Base-by-base conservation (phyloP, 2,113 vertebrate genomes). In the Xiphophorus hellerii region DNA sequence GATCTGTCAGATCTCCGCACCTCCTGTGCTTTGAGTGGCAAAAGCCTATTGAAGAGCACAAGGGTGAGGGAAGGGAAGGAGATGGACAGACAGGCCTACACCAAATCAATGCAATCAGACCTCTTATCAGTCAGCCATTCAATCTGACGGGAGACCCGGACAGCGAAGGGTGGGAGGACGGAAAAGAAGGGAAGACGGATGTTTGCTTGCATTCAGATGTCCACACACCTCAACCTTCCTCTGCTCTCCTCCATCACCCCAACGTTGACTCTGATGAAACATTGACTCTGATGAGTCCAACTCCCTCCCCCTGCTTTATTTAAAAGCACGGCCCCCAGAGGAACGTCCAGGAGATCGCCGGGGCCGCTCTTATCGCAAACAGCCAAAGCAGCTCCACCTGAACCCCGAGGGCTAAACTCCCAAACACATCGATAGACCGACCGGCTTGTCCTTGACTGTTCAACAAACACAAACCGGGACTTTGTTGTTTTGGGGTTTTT, bases 51-150 rank as follows among this genome's bases (percentile, higher is more conserved):
- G 83, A 88, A 82, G 80, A 73, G 80, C 62, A 62, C 78, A 73
- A 62, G 69, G 64, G 61, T 67, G 67, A 73, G 73, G 51, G 65
- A 60, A 71, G 62, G 70, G 35, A 62, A 74, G 71, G 42, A 74
- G 78, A 85, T 12, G 81, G 84, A 65, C 81, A 80, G 82, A 84
- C 83, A 85, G 88, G 87, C 84, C 83, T 76, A 69, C 89, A 87
- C 76, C 77, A 89, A 93, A 94, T 95, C 94, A 93, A 93, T 94
- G 88, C 90, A 93, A 94, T 94, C 93, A 88, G 91, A 89, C 76
- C 69, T 71, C 89, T 94, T 92, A 94, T 94, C 93, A 83, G 88
- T 84, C 89, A 84, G 79, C 75, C 82, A 85, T 89, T 92, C 87
- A 90, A 67, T 87, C 76, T 80, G 82, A 64, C 37, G 75, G 89